A percentile compares a stretch with the other conserved stretches of the same genome.
Evolutionary conservation across 2,113 vertebrate genomes (phyloP).

Genomic region (Garra rufa): DNA sequence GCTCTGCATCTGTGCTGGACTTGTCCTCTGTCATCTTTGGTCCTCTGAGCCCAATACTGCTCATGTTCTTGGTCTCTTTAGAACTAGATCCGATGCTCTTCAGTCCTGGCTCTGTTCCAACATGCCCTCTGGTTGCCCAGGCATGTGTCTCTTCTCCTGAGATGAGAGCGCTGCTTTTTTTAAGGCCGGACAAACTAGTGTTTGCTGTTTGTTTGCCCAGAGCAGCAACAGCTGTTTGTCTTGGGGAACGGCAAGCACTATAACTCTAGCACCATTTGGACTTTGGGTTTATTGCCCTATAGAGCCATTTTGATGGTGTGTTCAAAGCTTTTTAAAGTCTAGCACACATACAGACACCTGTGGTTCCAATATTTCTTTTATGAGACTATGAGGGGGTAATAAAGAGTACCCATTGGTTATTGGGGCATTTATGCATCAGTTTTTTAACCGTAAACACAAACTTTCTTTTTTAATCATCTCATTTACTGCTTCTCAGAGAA

Average conservation of each 20-base stretch:
- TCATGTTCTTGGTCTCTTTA: neutral
- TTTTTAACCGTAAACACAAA: neutral
- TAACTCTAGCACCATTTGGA: conserved; percentile 9
- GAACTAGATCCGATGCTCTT: neutral
- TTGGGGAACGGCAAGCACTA: neutral
- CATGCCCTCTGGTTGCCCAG: neutral
- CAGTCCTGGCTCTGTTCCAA: neutral
- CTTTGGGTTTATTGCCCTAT: neutral
- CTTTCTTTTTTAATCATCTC: neutral
- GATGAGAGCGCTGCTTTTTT: neutral
- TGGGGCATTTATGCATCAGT: neutral
- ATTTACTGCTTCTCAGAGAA: neutral
- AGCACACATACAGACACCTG: neutral
- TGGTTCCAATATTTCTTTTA: neutral
- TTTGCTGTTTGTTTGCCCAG: conserved; percentile 29
- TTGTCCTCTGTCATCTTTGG: neutral
- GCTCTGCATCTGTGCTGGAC: neutral
- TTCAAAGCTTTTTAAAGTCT: conserved; percentile 5
- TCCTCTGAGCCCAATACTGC: neutral
- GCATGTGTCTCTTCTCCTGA: neutral
- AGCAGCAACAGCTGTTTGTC: conserved; percentile 35
- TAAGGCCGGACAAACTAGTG: neutral
- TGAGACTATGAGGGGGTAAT: neutral
- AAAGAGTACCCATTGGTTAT: neutral
- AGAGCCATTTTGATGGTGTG: conserved; percentile 35